phyloP scores from a whole-genome alignment of 2,797 vertebrate genomes.

The Cichlasoma orientale region DNA sequence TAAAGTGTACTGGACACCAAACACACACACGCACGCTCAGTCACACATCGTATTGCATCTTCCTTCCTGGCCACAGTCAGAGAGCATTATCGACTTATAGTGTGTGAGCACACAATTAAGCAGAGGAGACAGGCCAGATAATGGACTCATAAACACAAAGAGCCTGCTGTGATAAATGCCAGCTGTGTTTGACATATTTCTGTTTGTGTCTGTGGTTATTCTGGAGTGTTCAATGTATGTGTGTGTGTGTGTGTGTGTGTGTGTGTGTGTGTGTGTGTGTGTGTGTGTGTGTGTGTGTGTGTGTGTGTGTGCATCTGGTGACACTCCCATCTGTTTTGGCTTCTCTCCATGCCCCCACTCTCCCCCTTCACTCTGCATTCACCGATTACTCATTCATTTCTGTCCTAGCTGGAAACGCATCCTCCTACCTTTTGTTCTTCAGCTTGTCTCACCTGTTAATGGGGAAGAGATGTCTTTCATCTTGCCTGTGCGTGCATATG shows the following conservation, averaged over 20 bases:
- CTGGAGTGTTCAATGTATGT: slow-evolving; percentile 4
- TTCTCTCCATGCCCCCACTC: slow-evolving; percentile 21
- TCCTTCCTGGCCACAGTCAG: slow-evolving; percentile 51
- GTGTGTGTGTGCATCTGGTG: slow-evolving; percentile 14
- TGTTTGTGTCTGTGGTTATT: slow-evolving; percentile 47
- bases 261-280: no score
- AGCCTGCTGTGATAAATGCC: slow-evolving; percentile 61
- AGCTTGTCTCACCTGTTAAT: slow-evolving; percentile 50
- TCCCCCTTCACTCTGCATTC: slow-evolving; percentile 1
- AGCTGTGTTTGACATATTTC: slow-evolving; percentile 53
- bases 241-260: slow-evolving; percentile 12
- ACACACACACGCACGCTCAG: slow-evolving; percentile 27
- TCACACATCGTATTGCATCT: slow-evolving; percentile 16
- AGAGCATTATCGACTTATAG: slow-evolving; percentile 67
- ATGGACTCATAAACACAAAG: slow-evolving; percentile 75
- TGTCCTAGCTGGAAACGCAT: slow-evolving; percentile 4
- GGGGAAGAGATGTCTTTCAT: slow-evolving; percentile 43
- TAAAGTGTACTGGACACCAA: slow-evolving; percentile 16
- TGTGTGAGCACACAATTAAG: slow-evolving; percentile 74
- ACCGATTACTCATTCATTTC: slow-evolving; percentile 31
- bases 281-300: no score
- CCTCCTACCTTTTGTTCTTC: slow-evolving; percentile 31
- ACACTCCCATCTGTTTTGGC: slow-evolving; percentile 30
- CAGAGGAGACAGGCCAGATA: slow-evolving; percentile 63
- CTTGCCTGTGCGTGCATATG: background rate